Conservation (phyloP, 2,797 vertebrate genomes). For the Oreochromis mossambicus region DNA sequence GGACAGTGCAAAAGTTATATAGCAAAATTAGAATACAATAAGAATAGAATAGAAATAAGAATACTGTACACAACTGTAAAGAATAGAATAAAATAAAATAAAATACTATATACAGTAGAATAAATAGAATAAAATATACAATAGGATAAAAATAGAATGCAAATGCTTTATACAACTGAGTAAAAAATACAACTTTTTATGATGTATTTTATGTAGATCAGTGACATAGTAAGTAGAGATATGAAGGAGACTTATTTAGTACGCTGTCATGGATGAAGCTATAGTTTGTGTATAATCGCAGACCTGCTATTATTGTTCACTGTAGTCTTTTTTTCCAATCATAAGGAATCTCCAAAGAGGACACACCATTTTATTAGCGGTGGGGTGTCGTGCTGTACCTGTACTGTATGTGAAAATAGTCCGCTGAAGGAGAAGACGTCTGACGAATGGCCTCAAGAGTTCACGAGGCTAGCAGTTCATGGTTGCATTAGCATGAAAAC, state of each 20-base stretch:
- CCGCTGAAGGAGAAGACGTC: background rate
- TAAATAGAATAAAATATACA: too few relatives aligned
- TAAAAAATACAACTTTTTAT: background rate
- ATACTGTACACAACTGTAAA: too few relatives aligned
- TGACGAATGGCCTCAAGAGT: background rate
- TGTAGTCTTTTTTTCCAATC: background rate
- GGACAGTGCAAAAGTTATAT: too few relatives aligned
- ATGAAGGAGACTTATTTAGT: background rate
- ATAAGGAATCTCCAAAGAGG: fast-evolving
- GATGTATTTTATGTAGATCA: background rate
- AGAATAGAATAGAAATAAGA: too few relatives aligned
- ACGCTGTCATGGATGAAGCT: background rate
- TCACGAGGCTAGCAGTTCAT: background rate
- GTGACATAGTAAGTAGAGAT: background rate
- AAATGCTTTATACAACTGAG: too few relatives aligned
- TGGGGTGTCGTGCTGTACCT: background rate
- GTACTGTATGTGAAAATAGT: background rate
- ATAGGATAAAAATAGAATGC: too few relatives aligned
- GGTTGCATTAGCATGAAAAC: background rate
- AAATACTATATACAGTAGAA: too few relatives aligned
- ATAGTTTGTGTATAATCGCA: background rate
- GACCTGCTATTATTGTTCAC: background rate
- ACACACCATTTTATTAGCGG: background rate
- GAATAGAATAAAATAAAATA: too few relatives aligned
- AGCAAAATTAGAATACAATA: too few relatives aligned